phyloP scores from a whole-genome alignment of 2,888 invertebrate species.

The Lottia gigantea region DNA sequence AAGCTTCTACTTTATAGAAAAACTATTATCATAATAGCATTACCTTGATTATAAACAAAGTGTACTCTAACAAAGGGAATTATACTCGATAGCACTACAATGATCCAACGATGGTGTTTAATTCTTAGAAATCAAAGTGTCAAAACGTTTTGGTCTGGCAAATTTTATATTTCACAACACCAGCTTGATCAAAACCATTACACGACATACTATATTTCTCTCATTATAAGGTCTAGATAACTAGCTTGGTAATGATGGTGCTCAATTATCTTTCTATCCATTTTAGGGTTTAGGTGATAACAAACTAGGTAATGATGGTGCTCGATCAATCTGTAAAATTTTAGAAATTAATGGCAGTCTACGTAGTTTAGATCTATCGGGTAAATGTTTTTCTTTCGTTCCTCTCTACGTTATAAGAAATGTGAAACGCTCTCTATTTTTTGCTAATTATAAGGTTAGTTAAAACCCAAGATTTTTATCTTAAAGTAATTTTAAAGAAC shows the following conservation, averaged over 20 bases:
- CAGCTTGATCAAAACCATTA: neutral
- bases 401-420: neutral
- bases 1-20: conserved; percentile 16
- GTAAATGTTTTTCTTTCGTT: conserved; percentile 35
- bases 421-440: too few species aligned
- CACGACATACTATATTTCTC: too few species aligned
- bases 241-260: too few species aligned
- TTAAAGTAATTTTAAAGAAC: too few species aligned
- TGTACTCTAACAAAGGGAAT: neutral
- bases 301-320: conserved; percentile 59
- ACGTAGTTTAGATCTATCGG: conserved; percentile 58
- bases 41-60: too few species aligned
- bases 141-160: neutral
- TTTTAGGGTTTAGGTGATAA: conserved; percentile 62
- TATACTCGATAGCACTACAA: neutral
- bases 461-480: too few species aligned
- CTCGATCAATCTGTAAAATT: conserved; percentile 58
- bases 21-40: too few species aligned
- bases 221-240: too few species aligned
- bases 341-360: conserved; percentile 57
- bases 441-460: too few species aligned
- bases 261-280: neutral
- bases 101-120: neutral
- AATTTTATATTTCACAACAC: neutral
- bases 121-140: neutral